Percentiles rank a stretch among this genome's conserved stretches.
phyloP scores from a whole-genome alignment of 1,140 invertebrate species.

The Pollicipes pollicipes region DNA sequence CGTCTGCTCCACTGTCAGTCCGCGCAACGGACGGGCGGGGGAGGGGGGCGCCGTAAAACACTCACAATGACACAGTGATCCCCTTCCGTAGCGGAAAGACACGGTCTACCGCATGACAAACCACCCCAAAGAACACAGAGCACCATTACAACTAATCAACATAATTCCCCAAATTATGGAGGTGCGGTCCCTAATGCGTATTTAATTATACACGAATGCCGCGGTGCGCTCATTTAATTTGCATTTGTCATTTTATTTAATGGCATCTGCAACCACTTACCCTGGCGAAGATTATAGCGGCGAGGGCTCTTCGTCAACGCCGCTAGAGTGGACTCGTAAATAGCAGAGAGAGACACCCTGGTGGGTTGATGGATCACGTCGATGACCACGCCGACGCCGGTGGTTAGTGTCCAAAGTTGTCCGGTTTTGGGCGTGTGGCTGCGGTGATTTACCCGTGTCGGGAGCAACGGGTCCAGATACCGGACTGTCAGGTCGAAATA shows the following conservation, averaged over 20 bases:
- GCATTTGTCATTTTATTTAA: not conserved
- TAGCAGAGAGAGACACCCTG: not conserved
- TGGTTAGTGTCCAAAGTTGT: not conserved
- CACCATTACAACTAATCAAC: not conserved
- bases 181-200: not conserved
- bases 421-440: not conserved
- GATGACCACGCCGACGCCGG: no score
- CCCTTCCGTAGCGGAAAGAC: not conserved
- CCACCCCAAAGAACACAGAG: not conserved
- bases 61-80: not conserved
- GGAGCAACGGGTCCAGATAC: no score
- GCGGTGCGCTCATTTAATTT: not conserved
- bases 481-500: no score
- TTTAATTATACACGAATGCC: not conserved
- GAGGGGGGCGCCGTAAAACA: no score
- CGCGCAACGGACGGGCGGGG: no score
- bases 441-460: not conserved
- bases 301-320: not conserved
- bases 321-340: not conserved
- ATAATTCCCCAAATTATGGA: not conserved
- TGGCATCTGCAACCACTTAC: not conserved
- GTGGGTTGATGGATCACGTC: not conserved
- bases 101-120: not conserved
- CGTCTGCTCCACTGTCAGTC: no score
- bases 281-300: not conserved